Evolutionary conservation across 2,113 vertebrate species (phyloP).

Genomic region (Antechinus flavipes): DNA sequence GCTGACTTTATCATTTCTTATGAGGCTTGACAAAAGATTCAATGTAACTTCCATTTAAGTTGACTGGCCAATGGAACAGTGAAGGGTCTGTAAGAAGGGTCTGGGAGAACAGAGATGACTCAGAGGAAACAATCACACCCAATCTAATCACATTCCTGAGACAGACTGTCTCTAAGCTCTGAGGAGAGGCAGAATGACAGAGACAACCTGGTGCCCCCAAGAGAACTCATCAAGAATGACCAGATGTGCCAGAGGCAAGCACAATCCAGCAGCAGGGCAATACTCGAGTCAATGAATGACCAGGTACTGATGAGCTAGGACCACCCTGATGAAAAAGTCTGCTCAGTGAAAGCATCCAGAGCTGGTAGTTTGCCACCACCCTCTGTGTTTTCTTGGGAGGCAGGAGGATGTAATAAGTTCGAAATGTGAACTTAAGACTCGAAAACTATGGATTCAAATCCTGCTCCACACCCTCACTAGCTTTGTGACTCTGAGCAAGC

Average conservation of each 20-base stretch:
- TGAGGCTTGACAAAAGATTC: not conserved
- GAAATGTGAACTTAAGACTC: not conserved
- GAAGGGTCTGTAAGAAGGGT: not conserved
- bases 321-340: not conserved
- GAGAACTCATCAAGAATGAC: not conserved
- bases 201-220: not conserved
- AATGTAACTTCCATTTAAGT: not conserved
- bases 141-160: not conserved
- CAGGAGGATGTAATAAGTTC: not conserved
- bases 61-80: not conserved
- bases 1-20: constrained; percentile 2
- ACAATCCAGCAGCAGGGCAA: not conserved
- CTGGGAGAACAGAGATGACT: not conserved
- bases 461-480: not conserved
- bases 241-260: not conserved
- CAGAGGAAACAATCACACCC: not conserved
- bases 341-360: not conserved
- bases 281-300: not conserved
- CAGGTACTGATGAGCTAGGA: not conserved
- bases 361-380: not conserved
- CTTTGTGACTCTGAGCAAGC: not conserved
- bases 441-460: not conserved
- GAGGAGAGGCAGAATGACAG: not conserved
- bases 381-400: not conserved
- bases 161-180: not conserved